These are phyloP conservation scores for Saccostrea echinata DNA, from an alignment of 1,140 invertebrate species.

Conservation along the genomic window DNA sequence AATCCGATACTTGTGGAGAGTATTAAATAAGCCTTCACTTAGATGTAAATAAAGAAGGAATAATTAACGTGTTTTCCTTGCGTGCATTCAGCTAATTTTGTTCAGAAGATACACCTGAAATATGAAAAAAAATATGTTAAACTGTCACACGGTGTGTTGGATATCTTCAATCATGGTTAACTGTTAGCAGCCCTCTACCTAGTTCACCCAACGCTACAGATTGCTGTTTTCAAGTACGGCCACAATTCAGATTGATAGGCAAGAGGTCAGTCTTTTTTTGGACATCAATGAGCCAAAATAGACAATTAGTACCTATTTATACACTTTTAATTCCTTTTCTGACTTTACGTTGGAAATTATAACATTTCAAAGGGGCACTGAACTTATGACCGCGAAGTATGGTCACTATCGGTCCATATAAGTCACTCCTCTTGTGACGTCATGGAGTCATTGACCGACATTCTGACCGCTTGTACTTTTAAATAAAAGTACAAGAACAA, in stretches of 20 bases:
- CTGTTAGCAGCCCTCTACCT: neutral
- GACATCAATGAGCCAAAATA: too few species aligned
- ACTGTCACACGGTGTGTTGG: neutral
- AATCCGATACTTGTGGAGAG: neutral
- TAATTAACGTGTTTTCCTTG: conserved; percentile 14
- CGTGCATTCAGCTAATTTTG: conserved; percentile 28
- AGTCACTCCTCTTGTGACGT: neutral
- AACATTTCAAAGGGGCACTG: neutral
- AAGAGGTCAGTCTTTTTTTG: too few species aligned
- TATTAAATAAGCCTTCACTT: conserved; percentile 11
- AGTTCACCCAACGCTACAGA: neutral
- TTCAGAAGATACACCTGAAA: conserved; percentile 32
- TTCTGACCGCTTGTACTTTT: conserved; percentile 18
- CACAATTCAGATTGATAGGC: neutral
- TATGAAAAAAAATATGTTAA: conserved; percentile 8
- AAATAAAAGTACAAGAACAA: neutral
- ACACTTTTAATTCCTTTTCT: neutral
- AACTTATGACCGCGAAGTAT: neutral
- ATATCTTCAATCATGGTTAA: conserved; percentile 5
- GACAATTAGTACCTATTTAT: neutral
- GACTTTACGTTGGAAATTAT: neutral
- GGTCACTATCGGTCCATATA: neutral
- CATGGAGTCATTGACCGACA: neutral
- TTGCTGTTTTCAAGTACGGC: neutral
- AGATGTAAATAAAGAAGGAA: neutral